A percentile compares a stretch with the other conserved stretches of the same genome.
These are phyloP conservation scores for Diadema setosum DNA, from an alignment of 35 echinoderm and acorn worm genomes.

Conservation along the genomic window DNA sequence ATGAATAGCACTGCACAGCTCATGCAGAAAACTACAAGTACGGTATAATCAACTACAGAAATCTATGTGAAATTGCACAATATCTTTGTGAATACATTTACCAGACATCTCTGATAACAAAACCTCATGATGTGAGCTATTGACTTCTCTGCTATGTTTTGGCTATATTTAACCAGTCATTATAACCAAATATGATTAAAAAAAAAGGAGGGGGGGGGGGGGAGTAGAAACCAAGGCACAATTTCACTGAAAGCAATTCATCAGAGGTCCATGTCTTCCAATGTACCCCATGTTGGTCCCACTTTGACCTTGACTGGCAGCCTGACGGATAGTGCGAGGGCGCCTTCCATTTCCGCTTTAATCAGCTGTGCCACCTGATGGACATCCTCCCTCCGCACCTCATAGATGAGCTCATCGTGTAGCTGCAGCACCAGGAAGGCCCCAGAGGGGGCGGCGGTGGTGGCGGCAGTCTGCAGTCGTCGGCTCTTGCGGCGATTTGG, in stretches of 20 bases:
- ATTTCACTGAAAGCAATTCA: not conserved
- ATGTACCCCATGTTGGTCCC: constrained; percentile 91
- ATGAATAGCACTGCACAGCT: too few relatives aligned
- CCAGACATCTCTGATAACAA: too few relatives aligned
- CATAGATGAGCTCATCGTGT: constrained; percentile 97
- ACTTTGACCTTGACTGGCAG: constrained; percentile 93
- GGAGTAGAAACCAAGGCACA: too few relatives aligned
- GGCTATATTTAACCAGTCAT: too few relatives aligned
- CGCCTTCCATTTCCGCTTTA: constrained; percentile 84
- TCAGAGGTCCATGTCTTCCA: constrained; percentile 54
- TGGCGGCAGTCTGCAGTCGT: not conserved
- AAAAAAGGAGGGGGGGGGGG: too few relatives aligned
- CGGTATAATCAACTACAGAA: too few relatives aligned
- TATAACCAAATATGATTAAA: too few relatives aligned
- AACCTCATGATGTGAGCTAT: too few relatives aligned
- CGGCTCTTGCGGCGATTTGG: constrained; percentile 1
- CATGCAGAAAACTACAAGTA: too few relatives aligned
- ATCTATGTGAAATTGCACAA: too few relatives aligned
- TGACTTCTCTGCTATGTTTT: too few relatives aligned
- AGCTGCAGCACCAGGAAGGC: constrained; percentile 92
- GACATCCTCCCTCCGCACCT: constrained; percentile 83
- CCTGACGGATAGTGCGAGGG: constrained; percentile 66
- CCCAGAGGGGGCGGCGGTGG: constrained; percentile 41
- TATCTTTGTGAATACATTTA: too few relatives aligned
- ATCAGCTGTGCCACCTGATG: constrained; percentile 74